Conservation (phyloP, 2,888 invertebrate genomes). For the Drosophila koepferae region DNA sequence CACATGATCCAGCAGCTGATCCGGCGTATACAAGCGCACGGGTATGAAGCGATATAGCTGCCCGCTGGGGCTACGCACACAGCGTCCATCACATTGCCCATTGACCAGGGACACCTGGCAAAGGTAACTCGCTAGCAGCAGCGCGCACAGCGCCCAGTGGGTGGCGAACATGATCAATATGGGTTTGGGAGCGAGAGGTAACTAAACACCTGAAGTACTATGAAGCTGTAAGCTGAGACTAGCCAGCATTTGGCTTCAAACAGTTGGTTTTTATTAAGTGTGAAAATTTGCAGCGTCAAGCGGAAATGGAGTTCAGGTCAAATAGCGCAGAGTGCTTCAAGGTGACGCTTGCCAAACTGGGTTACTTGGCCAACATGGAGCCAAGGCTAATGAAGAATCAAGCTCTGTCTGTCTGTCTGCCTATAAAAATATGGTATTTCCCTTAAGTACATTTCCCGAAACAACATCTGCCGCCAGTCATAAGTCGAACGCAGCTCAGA, state of each 20-base stretch:
- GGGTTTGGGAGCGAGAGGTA: background rate
- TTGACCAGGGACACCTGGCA: slow-evolving; percentile 16
- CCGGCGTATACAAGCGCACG: slow-evolving; percentile 46
- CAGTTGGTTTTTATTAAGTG: slow-evolving; percentile 65
- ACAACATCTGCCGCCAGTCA: slow-evolving; percentile 2
- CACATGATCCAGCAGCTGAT: slow-evolving; percentile 20
- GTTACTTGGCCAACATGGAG: slow-evolving; percentile 51
- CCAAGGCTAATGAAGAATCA: slow-evolving; percentile 16
- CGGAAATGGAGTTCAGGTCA: slow-evolving; percentile 40
- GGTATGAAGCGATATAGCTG: slow-evolving; percentile 55
- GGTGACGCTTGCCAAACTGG: slow-evolving; percentile 48
- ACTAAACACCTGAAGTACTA: slow-evolving; percentile 21
- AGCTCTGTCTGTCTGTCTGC: background rate
- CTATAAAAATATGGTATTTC: background rate
- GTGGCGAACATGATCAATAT: slow-evolving; percentile 4
- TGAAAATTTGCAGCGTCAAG: slow-evolving; percentile 54
- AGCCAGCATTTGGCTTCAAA: slow-evolving; percentile 13
- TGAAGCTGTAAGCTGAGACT: slow-evolving; percentile 61
- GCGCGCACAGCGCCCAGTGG: slow-evolving; percentile 32
- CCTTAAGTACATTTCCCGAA: slow-evolving; percentile 8
- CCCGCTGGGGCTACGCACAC: slow-evolving; percentile 34
- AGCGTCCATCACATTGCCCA: slow-evolving; percentile 30
- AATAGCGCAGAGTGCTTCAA: slow-evolving; percentile 38
- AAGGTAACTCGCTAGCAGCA: slow-evolving; percentile 15
- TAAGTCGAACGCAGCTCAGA: background rate